Evolutionary conservation across 2,113 vertebrate species (phyloP).

Genomic region (Sturnira hondurensis): DNA sequence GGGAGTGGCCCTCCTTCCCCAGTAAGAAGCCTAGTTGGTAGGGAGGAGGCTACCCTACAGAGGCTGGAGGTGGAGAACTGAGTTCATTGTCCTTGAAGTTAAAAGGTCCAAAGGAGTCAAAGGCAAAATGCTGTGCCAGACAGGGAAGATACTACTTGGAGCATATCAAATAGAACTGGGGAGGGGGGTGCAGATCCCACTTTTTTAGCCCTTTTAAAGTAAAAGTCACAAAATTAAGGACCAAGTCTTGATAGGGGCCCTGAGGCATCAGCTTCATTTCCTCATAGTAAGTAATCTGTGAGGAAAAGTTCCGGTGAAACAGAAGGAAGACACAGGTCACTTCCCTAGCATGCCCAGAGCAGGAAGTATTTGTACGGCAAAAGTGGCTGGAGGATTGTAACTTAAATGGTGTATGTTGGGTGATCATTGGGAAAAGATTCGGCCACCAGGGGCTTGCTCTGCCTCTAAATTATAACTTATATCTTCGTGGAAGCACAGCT

Average conservation of each 20-base stretch:
- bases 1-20: background rate
- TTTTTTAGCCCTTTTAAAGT: background rate
- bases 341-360: background rate
- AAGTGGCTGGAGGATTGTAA: no score
- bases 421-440: background rate
- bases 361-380: background rate
- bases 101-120: background rate
- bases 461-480: background rate
- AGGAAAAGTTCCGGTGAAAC: background rate
- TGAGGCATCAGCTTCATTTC: background rate
- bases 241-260: background rate
- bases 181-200: background rate
- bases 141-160: background rate
- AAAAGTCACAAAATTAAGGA: background rate
- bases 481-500: background rate
- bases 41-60: background rate
- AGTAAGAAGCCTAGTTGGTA: background rate
- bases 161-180: background rate
- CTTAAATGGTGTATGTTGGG: no score
- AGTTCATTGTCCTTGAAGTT: background rate
- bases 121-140: background rate
- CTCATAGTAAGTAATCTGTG: background rate
- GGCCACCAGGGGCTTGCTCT: background rate
- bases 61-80: background rate
- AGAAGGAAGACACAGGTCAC: rapidly evolving